Conservation (phyloP, 2,888 invertebrate species). For the Andrena flavipes region DNA sequence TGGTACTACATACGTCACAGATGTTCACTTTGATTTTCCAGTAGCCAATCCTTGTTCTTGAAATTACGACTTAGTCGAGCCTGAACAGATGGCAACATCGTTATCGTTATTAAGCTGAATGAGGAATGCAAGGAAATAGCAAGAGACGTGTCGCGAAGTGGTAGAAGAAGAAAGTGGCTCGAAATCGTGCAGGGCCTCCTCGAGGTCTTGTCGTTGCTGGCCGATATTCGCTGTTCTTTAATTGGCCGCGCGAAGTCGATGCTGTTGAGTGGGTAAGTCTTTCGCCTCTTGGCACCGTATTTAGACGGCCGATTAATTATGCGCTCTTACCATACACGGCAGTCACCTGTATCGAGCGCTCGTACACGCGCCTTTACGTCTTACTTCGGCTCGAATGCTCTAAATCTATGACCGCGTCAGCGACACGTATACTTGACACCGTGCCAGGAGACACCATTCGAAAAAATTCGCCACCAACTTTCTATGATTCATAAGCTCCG, state of each 20-base stretch:
- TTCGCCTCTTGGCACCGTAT: conserved; percentile 69
- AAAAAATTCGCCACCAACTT: conserved; percentile 50
- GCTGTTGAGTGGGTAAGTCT: conserved; percentile 49
- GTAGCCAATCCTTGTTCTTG: too few species aligned
- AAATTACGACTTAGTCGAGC: too few species aligned
- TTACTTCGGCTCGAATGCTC: conserved; percentile 54
- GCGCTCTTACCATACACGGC: conserved; percentile 75
- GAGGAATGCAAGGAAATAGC: not conserved
- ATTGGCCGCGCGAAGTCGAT: conserved; percentile 55
- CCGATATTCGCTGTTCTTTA: conserved; percentile 58
- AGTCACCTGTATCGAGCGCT: conserved; percentile 60
- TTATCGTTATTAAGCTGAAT: not conserved
- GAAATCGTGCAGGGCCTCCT: conserved; percentile 39
- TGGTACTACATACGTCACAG: too few species aligned
- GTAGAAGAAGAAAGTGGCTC: conserved; percentile 41
- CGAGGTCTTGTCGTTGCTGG: conserved; percentile 47
- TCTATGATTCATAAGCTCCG: conserved; percentile 48
- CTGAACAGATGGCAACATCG: too few species aligned
- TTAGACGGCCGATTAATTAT: conserved; percentile 77
- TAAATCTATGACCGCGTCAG: conserved; percentile 41
- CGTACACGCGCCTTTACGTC: conserved; percentile 62
- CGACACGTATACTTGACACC: conserved; percentile 49
- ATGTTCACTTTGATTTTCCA: too few species aligned
- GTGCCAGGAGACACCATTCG: conserved; percentile 57
- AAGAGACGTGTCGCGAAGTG: not conserved